phyloP scores from a whole-genome alignment of 2,797 vertebrate genomes.

The Cygnus olor region DNA sequence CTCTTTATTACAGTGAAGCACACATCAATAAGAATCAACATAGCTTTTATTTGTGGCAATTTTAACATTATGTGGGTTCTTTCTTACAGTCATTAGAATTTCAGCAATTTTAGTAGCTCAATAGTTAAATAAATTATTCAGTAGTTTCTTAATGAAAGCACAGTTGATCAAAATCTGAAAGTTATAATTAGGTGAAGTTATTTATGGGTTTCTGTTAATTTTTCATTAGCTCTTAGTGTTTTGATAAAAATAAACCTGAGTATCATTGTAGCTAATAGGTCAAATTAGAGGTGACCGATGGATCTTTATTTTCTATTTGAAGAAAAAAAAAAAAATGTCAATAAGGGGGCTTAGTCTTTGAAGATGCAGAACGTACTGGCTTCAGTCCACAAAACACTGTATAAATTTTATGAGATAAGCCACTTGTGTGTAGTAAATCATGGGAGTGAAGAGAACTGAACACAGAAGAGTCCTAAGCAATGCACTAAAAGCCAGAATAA shows the following conservation, averaged over 20 bases:
- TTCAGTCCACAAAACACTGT: background rate
- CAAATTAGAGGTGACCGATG: background rate
- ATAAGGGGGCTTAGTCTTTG: background rate
- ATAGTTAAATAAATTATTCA: background rate
- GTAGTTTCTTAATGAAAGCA: background rate
- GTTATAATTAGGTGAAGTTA: background rate
- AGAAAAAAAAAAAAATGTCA: background rate
- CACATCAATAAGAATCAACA: background rate
- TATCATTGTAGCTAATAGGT: background rate
- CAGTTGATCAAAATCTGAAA: background rate
- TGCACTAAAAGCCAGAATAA: background rate
- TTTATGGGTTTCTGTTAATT: background rate
- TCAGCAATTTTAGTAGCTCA: background rate
- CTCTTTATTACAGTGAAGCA: background rate
- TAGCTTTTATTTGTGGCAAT: background rate
- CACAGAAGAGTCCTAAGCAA: background rate
- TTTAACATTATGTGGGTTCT: background rate
- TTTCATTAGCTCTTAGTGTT: background rate
- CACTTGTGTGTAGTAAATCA: constrained; percentile 2
- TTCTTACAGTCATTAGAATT: background rate
- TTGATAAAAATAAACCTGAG: background rate
- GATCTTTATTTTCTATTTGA: background rate
- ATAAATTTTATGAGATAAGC: constrained; percentile 38
- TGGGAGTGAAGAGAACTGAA: background rate
- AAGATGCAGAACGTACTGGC: background rate